Evolutionary conservation across 2,797 vertebrate species (phyloP).

Genomic region (Takifugu rubripes): DNA sequence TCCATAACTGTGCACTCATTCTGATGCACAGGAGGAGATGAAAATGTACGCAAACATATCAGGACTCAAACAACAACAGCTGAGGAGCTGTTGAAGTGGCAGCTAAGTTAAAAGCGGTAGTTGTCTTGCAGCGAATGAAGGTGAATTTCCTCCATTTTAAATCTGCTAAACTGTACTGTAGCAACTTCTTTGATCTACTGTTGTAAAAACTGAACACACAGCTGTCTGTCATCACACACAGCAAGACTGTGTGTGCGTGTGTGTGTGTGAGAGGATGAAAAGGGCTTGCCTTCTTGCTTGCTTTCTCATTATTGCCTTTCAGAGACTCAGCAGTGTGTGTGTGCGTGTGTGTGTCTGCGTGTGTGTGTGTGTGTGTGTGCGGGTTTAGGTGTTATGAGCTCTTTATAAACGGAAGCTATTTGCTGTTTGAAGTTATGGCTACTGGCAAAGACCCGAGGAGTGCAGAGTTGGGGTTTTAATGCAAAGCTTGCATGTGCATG

Average conservation of each 20-base stretch:
- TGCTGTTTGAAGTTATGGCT: constrained; percentile 60
- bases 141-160: background rate
- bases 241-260: constrained; percentile 38
- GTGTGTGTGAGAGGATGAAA: constrained; percentile 40
- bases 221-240: constrained; percentile 71
- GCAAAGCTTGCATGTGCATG: background rate
- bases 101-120: too few species aligned
- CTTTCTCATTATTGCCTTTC: constrained; percentile 65
- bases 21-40: too few species aligned
- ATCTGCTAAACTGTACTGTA: constrained; percentile 29
- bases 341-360: constrained; percentile 18
- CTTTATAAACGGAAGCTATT: constrained; percentile 63
- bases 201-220: constrained; percentile 59
- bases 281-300: constrained; percentile 50
- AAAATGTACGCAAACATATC: too few species aligned
- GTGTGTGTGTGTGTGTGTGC: constrained; percentile 13
- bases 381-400: constrained; percentile 27
- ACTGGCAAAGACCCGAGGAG: constrained; percentile 39
- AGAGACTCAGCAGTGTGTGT: constrained; percentile 34
- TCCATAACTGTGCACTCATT: too few species aligned
- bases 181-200: constrained; percentile 53
- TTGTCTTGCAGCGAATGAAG: background rate
- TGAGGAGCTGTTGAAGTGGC: too few species aligned
- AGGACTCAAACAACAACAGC: too few species aligned
- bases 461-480: constrained; percentile 8